Evolutionary conservation across 2,888 invertebrate species (phyloP).

Genomic region (Mimas tiliae): DNA sequence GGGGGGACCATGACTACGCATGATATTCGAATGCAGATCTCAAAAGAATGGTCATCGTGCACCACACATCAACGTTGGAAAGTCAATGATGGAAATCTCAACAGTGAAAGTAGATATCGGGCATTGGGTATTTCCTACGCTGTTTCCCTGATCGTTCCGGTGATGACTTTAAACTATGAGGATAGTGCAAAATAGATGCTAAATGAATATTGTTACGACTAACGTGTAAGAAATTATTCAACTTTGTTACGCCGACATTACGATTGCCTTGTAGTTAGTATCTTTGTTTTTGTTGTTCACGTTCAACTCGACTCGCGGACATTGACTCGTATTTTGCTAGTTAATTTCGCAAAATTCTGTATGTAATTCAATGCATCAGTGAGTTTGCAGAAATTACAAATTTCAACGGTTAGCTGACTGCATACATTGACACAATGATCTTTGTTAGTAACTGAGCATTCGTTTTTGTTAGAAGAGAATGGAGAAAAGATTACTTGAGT

Average conservation of each 20-base stretch:
- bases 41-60: slow-evolving; percentile 58
- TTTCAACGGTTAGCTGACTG: slow-evolving; percentile 19
- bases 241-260: slow-evolving; percentile 27
- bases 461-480: background rate
- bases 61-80: slow-evolving; percentile 69
- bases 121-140: slow-evolving; percentile 21
- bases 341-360: slow-evolving; percentile 20
- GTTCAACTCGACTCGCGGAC: background rate
- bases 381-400: slow-evolving; percentile 12
- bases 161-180: slow-evolving; percentile 21
- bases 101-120: slow-evolving; percentile 42
- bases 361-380: slow-evolving; percentile 24
- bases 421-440: slow-evolving; percentile 21
- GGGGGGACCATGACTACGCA: slow-evolving; percentile 63
- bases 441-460: slow-evolving; percentile 2
- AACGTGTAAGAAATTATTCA: slow-evolving; percentile 25
- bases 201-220: slow-evolving; percentile 18
- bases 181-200: slow-evolving; percentile 22
- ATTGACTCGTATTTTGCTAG: slow-evolving; percentile 10
- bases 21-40: slow-evolving; percentile 58
- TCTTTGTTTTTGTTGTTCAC: slow-evolving; percentile 21
- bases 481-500: background rate
- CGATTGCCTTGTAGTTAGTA: slow-evolving; percentile 8
- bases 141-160: slow-evolving; percentile 24
- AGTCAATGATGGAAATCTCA: slow-evolving; percentile 30